A percentile compares a stretch with the other conserved stretches of the same genome.
These are phyloP conservation scores for Apamea epomidion DNA, from an alignment of 2,888 invertebrate species.

Conservation along the genomic window DNA sequence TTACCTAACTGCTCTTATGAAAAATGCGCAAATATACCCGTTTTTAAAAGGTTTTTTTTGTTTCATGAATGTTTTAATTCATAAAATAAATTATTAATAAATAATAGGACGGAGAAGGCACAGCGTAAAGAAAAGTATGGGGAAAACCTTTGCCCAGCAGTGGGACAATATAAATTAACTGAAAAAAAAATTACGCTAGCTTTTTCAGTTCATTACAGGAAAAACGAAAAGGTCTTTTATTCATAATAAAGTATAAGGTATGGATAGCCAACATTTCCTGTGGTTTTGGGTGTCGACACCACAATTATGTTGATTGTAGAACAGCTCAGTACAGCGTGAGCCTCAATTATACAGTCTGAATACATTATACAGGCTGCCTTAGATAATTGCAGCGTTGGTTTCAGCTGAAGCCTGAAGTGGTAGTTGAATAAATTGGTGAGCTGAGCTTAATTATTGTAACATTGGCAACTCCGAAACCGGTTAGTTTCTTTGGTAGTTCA, in stretches of 20 bases:
- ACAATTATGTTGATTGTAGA: constrained; percentile 51
- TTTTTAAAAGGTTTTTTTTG: neutral
- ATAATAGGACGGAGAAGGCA: too few species aligned
- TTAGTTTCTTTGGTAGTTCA: neutral
- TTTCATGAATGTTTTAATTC: too few species aligned
- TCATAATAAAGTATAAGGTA: neutral
- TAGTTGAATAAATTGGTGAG: constrained; percentile 13
- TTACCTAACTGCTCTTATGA: neutral
- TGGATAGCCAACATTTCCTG: constrained; percentile 14
- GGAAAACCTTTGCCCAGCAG: neutral
- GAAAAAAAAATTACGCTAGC: neutral
- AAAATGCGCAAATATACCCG: neutral
- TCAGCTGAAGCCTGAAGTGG: constrained; percentile 45
- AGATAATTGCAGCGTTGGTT: constrained; percentile 51
- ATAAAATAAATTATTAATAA: too few species aligned
- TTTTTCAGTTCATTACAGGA: too few species aligned
- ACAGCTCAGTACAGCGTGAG: constrained; percentile 18
- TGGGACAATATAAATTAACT: neutral
- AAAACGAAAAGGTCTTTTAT: neutral
- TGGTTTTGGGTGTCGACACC: constrained; percentile 21
- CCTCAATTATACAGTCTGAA: constrained; percentile 50
- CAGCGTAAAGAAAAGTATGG: too few species aligned
- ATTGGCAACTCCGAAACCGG: neutral
- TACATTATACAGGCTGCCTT: constrained; percentile 45
- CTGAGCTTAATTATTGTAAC: constrained; percentile 1